Percentiles rank a stretch among this genome's conserved stretches.
Conservation (phyloP, 2,113 vertebrate species). For the Phainopepla nitens region DNA sequence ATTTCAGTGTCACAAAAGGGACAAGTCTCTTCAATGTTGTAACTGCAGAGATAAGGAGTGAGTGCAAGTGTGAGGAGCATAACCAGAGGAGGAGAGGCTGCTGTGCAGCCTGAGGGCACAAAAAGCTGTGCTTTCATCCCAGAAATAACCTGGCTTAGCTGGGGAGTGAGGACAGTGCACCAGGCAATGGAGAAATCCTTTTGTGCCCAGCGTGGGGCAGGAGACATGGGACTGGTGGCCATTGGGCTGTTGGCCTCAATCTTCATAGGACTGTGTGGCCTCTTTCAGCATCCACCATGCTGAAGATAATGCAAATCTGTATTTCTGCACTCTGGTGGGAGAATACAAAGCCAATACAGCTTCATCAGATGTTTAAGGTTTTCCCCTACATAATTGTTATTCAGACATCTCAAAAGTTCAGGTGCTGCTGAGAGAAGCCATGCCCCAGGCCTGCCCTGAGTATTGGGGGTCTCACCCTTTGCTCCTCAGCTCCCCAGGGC, state of each 20-base stretch:
- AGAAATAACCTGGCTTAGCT: background rate
- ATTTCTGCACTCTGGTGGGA: background rate
- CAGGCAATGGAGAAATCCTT: background rate
- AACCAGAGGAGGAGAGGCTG: background rate
- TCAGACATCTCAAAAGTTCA: background rate
- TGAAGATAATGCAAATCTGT: background rate
- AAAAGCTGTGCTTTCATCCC: background rate
- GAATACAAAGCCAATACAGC: background rate
- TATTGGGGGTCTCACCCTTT: background rate
- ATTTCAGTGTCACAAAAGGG: background rate
- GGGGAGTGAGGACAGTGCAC: background rate
- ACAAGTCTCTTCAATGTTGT: background rate
- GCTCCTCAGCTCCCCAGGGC: background rate
- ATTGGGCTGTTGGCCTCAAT: fast-evolving
- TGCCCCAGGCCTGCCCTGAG: background rate
- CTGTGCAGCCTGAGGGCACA: background rate
- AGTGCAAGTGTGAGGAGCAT: background rate
- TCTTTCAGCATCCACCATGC: background rate
- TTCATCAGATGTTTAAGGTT: background rate
- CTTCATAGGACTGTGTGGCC: background rate
- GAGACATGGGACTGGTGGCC: background rate
- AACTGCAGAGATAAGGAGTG: background rate
- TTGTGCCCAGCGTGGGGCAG: background rate
- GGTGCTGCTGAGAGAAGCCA: background rate
- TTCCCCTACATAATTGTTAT: background rate